Percentiles rank a stretch among this genome's conserved stretches.
Conservation (phyloP, 2,797 vertebrate species). For the Peromyscus nudipes region DNA sequence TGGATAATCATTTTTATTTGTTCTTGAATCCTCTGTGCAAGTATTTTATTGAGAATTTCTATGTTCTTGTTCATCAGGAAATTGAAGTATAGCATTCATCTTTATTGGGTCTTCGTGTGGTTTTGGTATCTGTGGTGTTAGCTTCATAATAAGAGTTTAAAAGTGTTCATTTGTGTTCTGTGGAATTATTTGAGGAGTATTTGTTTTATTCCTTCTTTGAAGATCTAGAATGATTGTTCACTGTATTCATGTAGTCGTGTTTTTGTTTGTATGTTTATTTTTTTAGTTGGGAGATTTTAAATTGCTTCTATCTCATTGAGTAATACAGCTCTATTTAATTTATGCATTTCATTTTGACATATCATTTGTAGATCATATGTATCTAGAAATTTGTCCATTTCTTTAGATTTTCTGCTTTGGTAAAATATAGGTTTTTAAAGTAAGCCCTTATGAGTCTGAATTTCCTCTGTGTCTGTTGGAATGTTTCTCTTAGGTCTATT, state of each 20-base stretch:
- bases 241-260: neutral
- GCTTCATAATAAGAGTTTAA: too few relatives aligned
- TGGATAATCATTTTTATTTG: neutral
- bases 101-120: neutral
- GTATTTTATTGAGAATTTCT: neutral
- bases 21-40: neutral
- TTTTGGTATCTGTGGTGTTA: neutral
- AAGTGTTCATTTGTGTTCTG: neutral
- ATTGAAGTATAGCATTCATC: neutral
- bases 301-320: neutral
- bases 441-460: neutral
- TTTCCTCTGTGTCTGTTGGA: neutral
- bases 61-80: neutral
- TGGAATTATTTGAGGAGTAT: neutral
- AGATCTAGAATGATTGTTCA: neutral
- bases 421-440: neutral
- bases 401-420: neutral
- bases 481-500: neutral
- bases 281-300: neutral
- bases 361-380: neutral
- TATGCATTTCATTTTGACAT: neutral
- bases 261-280: neutral
- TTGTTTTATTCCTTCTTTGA: too few relatives aligned
- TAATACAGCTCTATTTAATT: neutral
- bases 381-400: neutral